These are phyloP conservation scores for Psilopsiagon aymara DNA, from an alignment of 2,113 vertebrate species.

Conservation along the genomic window DNA sequence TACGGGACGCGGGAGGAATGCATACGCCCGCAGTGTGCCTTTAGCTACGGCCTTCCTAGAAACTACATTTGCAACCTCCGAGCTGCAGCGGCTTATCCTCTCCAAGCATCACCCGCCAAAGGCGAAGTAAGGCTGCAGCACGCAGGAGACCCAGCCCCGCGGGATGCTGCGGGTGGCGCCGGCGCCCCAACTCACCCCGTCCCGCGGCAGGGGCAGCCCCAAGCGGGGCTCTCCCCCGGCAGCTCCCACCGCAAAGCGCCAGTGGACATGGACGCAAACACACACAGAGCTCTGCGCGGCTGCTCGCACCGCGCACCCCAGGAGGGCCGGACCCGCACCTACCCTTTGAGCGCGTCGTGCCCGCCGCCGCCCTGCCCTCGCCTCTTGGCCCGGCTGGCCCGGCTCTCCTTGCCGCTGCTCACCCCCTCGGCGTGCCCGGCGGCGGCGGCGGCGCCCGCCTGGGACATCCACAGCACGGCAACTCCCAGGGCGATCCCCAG, in stretches of 20 bases:
- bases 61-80: neutral
- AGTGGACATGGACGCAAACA: rapidly evolving
- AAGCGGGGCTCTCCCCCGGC: neutral
- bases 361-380: constrained; percentile 81
- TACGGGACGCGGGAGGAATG: neutral
- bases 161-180: neutral
- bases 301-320: neutral
- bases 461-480: constrained; percentile 79
- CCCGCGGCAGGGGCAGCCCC: neutral
- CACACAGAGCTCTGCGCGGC: neutral
- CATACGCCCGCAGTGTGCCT: neutral
- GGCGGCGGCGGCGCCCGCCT: constrained; percentile 65
- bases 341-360: constrained; percentile 94
- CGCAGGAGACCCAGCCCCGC: neutral
- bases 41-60: neutral
- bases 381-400: constrained; percentile 90
- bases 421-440: constrained; percentile 71
- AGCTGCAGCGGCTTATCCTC: neutral
- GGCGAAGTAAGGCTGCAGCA: neutral
- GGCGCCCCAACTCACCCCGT: neutral
- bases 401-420: constrained; percentile 78
- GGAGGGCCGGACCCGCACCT: constrained; percentile 32
- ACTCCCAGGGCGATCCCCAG: constrained; percentile 84
- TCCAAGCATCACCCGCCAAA: neutral
- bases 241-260: neutral